Conservation (phyloP, 2,113 vertebrate species). For the Loxodonta africana region DNA sequence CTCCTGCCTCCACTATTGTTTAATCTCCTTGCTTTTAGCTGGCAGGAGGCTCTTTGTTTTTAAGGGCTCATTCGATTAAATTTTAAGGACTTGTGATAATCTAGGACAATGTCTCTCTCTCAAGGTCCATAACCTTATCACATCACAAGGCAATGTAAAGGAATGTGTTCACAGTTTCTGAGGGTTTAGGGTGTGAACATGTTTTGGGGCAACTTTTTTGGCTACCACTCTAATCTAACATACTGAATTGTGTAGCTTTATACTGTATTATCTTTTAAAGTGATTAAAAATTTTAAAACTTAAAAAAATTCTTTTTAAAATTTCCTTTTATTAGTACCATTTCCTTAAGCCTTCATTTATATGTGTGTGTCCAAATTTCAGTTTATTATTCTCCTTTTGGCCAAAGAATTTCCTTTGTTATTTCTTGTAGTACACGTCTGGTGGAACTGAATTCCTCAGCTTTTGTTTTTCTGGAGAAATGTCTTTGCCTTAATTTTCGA, state of each 20-base stretch:
- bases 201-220: neutral
- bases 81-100: neutral
- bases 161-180: rapidly evolving
- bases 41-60: neutral
- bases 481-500: neutral
- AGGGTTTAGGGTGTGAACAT: neutral
- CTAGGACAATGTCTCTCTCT: neutral
- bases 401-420: neutral
- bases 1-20: neutral
- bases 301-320: neutral
- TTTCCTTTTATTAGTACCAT: neutral
- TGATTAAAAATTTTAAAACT: neutral
- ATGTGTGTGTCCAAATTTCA: neutral
- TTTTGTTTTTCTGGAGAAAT: neutral
- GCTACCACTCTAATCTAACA: neutral
- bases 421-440: neutral
- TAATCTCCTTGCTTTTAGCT: neutral
- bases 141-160: too few relatives aligned
- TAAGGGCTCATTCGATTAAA: neutral
- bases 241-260: too few relatives aligned
- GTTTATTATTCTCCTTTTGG: neutral
- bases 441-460: neutral
- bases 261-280: neutral
- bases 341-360: neutral
- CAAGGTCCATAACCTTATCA: neutral